Evolutionary conservation across 2,888 invertebrate genomes (phyloP), one percentile per base, ranked within the genome.

Genomic region (Saturnia pavonia): DNA sequence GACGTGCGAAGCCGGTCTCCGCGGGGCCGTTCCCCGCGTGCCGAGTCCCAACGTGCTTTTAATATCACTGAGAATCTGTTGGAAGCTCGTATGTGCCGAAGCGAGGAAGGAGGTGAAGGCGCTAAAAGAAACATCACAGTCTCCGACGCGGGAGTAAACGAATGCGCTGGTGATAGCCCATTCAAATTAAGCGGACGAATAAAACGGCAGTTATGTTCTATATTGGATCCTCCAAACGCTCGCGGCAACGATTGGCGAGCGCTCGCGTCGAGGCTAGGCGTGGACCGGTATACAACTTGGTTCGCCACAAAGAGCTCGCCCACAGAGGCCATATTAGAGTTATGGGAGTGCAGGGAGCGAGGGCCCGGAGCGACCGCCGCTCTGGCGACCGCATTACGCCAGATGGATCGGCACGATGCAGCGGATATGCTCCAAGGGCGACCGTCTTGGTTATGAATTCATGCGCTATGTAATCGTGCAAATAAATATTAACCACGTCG

Each of bases 251-350:
- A 99, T 89, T 99, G 99, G 99, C 95, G 99, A 78, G 97, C 98
- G 95, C 93, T 99, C 77, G 99, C 99, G n/a, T 96, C 97, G 85
- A 96, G 97, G 84, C 95, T 99, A 70, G 97, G 97, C 82, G 98
- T 99, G 72, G 98, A 99, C 94, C 96, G 99, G 85, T 99, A 99
- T 89, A 98, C 99, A 76, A 98, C 98, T 85, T 99, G 98, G 95
- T 99, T 99, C 87, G 99, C 99, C 73, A 98, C 99, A 34, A 99
- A 99, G 92, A 96, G 97, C 74, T 99, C 99, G 79, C 99, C 99
- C 16, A 99, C 99, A 14, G 99, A 99, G 88, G 98, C 98, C 88
- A 98, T 99, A 81, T 94, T 99, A 77, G 98, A 99, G 90, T 91
- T 99, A 79, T 99, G 99, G 99, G 99, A 99, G 90, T 98, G 99